Base-by-base conservation (phyloP, 2,888 invertebrate species). In the Leucozona laternaria region DNA sequence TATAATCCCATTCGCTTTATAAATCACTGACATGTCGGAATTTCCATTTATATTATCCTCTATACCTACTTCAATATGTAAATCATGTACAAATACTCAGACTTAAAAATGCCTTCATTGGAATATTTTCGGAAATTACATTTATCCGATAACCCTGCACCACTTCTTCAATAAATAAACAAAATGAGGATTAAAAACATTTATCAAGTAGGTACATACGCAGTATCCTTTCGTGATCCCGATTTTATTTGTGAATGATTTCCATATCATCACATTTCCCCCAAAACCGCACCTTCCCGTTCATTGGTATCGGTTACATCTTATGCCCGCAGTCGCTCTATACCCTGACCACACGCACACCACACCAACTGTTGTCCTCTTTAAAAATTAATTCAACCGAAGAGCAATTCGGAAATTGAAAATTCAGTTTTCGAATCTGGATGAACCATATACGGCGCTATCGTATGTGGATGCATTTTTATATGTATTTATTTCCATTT, bases 391-490 rank as follows among this genome's bases (percentile, higher is more conserved):
- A 66, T 66, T 48, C 66, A 31, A 66, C 20, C 34, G 15, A 8
- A 66, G 13, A 31, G 48, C 31, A 34, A 66, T 31, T 66, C 66
- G 66, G 66, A 66, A 66, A 66, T 66, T 31, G 48, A 48, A 48
- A 66, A 48, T 66, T 31, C 66, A 66, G 4, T 66, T 15, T 6
- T 34, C 48, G 66, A 66, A 66, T 48, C 48, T 48, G 53, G 25
- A 53, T 15, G 4, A 8, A 28, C 53, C 25, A 28, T 53, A n/a
- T n/a, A n/a, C n/a, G n/a, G 28, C 6, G 15, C 13, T 7, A 45
- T 45, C 8, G 15, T 15, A 53, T 13, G 15, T 45, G 20, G 4
- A 48, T 20, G 13, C 28, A 13, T 15, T 64, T 45, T 28, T 17
- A 20, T 48, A 43, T 15, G 13, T 11, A 64, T n/a, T n/a, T n/a